phyloP scores from a whole-genome alignment of 2,113 vertebrate species.

The Clinocottus analis region DNA sequence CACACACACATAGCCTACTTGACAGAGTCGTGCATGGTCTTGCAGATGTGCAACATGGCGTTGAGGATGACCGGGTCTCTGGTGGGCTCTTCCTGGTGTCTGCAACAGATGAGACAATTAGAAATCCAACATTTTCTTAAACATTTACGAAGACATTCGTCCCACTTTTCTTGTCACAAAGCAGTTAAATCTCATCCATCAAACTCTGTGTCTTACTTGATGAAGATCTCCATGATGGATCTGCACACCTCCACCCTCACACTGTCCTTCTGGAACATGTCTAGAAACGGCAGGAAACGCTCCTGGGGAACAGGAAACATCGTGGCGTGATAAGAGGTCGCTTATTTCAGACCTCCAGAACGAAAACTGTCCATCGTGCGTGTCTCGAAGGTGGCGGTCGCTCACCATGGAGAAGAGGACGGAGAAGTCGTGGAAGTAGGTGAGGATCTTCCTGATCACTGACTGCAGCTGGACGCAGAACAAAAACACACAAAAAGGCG shows the following conservation, averaged over 20 bases:
- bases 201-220: constrained; percentile 85
- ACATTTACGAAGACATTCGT: neutral
- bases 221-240: constrained; percentile 96
- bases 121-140: neutral
- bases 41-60: constrained; percentile 95
- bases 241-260: constrained; percentile 97
- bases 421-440: constrained; percentile 93
- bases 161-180: neutral
- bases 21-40: constrained; percentile 98
- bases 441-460: constrained; percentile 93
- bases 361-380: neutral
- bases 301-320: constrained; percentile 81
- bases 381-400: neutral
- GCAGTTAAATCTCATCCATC: neutral
- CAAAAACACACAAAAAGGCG: neutral
- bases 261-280: constrained; percentile 99
- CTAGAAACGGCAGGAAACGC: constrained; percentile 95
- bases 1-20: constrained; percentile 86
- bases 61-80: constrained; percentile 98
- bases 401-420: constrained; percentile 95
- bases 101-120: constrained; percentile 48
- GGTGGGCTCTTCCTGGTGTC: constrained; percentile 93
- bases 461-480: constrained; percentile 87
- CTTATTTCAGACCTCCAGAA: neutral
- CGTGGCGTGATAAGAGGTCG: neutral